Evolutionary conservation across 2,113 vertebrate genomes (phyloP), one percentile per base, ranked within the genome.

Genomic region (Chitala chitala): DNA sequence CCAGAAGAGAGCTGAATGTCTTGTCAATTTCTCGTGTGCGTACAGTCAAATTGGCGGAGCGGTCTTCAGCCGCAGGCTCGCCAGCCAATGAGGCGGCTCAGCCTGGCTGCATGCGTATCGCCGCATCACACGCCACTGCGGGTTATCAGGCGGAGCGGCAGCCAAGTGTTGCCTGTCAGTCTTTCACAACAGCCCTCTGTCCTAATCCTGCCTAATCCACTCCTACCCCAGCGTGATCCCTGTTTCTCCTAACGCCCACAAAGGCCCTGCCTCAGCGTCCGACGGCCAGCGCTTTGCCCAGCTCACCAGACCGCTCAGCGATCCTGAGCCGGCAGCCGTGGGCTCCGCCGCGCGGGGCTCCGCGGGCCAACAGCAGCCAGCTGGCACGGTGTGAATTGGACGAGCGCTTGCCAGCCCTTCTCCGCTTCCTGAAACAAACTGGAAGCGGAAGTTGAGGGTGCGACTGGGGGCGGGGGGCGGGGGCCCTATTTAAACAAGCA

Each of bases 161-260:
- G 12, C 44, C 44, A 46, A 5, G 44, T 46, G 44, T 4, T 6
- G 12, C 12, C 5, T 12, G 5, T 12, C 44, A 46, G 44, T 12
- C 12, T 46, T 36, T n/a, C 54, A 1, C 55, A n/a, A 3, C 22
- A 4, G 1, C 26, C 8, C 56, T 6, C 20, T 36, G 29, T 6
- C n/a, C 58, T 63, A 63, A 63, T 63, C 58, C 58, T 8, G 6
- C 38, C 58, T 63, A 63, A 63, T 63, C 58, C 58, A 63, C 15
- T 29, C 33, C 17, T 36, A 20, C 4, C 5, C 33, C 58, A 5
- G n/a, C 31, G 17, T n/a, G n/a, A n/a, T n/a, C n/a, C 17, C 9
- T 38, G 59, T 38, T 17, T n/a, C n/a, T 46, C 5, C 44, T 4
- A 12, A 12, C 44, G 44, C 5, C 44, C 44, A 46, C n/a, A 46